Base-by-base conservation (phyloP, 2,888 invertebrate species). In the Lissonota sp. region DNA sequence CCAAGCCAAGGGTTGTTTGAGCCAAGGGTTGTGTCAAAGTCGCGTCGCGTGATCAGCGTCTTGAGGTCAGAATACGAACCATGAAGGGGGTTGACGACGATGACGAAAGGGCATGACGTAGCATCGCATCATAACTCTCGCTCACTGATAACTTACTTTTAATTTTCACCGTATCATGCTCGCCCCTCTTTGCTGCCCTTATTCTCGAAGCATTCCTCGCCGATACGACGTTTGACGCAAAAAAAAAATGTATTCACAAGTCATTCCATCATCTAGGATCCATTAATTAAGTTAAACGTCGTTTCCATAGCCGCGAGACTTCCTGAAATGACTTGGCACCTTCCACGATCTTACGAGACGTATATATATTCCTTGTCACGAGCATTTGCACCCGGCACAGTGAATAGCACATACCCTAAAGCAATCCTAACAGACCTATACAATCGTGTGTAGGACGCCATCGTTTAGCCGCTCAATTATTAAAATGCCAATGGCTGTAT, bases 11-110 rank as follows among this genome's bases (percentile, higher is more conserved):
- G 62, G 26, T 53, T 58, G 10, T 63, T 64, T n/a, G 49, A 53
- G 44, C 1, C 14, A 60, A 53, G 60, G n/a, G 7, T 26, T 26
- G 62, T 4, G 39, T 51, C 44, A 8, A 46, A 73, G 55, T 14
- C 16, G 6, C 44, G 66, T 75, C 60, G 70, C 72, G 60, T 79
- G 83, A 83, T 66, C 70, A 74, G 69, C 64, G 75, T 79, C 73
- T 73, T 70, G 58, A 76, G 67, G 57, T 58, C 74, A n/a, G 14
- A 66, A 73, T 8, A 6, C 12, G 16, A 5, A 39, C 40, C 58
- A 49, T 57, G 53, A 79, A 26, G 40, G 8, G 40, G 51, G 26
- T 12, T 42, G 51, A 42, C 46, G 72, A 49, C 44, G 26, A 53
- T 58, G 14, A 58, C 39, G 62, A 8, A 12, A 37, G 16, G 69